These are phyloP conservation scores for Mormyrus proboscirostris DNA, from an alignment of 2,797 vertebrate genomes.

Conservation along the genomic window DNA sequence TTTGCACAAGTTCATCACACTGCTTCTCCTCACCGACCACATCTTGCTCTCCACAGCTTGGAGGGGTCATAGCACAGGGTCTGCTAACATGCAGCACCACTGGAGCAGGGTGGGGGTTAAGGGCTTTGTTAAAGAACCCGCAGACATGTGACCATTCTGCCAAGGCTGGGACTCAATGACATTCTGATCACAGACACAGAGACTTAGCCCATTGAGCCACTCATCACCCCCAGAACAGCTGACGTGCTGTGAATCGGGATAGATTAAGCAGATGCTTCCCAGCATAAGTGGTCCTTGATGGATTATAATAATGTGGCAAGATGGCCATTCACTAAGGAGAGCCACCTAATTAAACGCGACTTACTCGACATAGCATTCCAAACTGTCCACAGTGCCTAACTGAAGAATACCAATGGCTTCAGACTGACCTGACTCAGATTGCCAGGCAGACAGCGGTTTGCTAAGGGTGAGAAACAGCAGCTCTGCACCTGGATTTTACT, in stretches of 20 bases:
- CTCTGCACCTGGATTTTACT: not conserved
- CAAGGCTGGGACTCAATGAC: not conserved
- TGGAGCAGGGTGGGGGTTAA: not conserved
- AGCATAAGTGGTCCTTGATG: not conserved
- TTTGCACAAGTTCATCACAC: not conserved
- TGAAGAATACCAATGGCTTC: not conserved
- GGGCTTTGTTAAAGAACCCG: not conserved
- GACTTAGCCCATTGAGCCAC: not conserved
- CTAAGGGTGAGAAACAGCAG: not conserved
- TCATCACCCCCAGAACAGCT: not conserved
- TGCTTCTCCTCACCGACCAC: not conserved
- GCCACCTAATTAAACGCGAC: not conserved
- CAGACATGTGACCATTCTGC: not conserved
- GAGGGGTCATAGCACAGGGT: not conserved
- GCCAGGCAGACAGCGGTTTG: not conserved
- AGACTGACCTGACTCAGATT: not conserved
- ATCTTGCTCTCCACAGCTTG: not conserved
- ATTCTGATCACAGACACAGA: not conserved
- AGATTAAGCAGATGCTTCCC: constrained; percentile 38
- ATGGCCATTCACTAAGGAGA: constrained; percentile 22
- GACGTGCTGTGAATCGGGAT: constrained; percentile 32
- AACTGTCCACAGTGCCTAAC: not conserved
- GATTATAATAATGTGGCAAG: not conserved
- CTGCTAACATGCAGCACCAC: not conserved
- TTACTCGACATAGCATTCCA: not conserved